These are phyloP conservation scores for Notiomystis cincta DNA, from an alignment of 2,113 vertebrate genomes.

Conservation along the genomic window DNA sequence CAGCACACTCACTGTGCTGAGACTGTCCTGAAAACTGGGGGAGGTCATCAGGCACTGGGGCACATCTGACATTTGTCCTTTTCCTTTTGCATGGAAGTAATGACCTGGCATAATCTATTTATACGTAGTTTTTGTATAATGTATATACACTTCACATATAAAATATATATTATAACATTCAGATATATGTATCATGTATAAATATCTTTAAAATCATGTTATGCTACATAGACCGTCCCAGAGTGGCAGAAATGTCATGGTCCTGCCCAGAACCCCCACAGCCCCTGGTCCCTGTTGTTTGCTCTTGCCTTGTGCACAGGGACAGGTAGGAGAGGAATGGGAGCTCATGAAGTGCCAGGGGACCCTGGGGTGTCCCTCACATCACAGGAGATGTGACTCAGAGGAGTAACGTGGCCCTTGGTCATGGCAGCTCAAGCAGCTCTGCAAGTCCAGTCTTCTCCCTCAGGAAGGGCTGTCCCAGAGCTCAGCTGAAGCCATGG, in stretches of 20 bases:
- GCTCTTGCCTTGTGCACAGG: not conserved
- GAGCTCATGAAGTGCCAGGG: not conserved
- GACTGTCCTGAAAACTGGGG: not conserved
- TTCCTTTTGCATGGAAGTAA: not conserved
- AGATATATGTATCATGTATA: rapidly evolving
- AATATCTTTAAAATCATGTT: rapidly evolving
- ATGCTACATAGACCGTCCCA: not conserved
- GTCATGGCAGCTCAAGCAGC: not conserved
- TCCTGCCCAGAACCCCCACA: not conserved
- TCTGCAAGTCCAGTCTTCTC: not conserved
- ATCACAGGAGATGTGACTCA: too few species aligned
- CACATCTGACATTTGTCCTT: not conserved
- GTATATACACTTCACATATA: too few species aligned
- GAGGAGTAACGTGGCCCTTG: not conserved
- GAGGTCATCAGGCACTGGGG: not conserved
- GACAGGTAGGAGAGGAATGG: not conserved
- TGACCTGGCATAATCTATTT: not conserved
- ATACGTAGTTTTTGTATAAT: not conserved
- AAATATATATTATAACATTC: too few species aligned
- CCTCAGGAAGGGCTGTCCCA: not conserved
- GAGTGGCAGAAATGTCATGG: not conserved
- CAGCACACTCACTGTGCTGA: not conserved
- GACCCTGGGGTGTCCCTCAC: rapidly evolving
- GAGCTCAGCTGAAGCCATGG: rapidly evolving
- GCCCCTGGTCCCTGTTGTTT: not conserved